Percentiles rank a stretch among this genome's conserved stretches.
These are phyloP conservation scores for Lasiurus borealis DNA, from an alignment of 2,113 vertebrate genomes.

Conservation along the genomic window DNA sequence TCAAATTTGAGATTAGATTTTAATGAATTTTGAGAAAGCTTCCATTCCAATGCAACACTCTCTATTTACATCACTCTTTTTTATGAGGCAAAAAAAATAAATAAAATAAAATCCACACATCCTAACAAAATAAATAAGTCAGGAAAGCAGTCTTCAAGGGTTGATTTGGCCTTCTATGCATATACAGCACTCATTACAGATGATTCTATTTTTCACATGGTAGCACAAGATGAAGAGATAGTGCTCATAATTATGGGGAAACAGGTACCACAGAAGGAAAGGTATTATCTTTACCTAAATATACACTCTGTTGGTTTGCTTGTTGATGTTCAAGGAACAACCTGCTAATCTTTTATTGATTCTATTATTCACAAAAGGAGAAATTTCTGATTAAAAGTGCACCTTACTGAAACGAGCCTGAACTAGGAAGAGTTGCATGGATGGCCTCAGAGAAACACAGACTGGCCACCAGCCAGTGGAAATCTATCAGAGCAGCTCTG, in stretches of 20 bases:
- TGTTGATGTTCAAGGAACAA: constrained; percentile 34
- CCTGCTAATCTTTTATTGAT: constrained; percentile 65
- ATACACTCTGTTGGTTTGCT: not conserved
- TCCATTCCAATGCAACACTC: not conserved
- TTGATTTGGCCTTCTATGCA: constrained; percentile 14
- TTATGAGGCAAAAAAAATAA: not conserved
- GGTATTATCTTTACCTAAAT: not conserved
- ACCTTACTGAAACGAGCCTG: constrained; percentile 48
- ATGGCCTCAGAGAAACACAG: not conserved
- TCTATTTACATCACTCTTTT: constrained; percentile 15
- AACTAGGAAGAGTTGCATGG: constrained; percentile 63
- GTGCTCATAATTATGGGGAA: constrained; percentile 20
- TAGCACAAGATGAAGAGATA: constrained; percentile 30
- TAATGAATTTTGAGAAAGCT: not conserved
- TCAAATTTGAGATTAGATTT: constrained; percentile 1
- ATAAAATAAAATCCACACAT: not conserved
- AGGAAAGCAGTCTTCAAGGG: not conserved
- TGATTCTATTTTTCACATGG: constrained; percentile 27
- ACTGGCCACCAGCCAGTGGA: not conserved
- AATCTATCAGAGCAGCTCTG: not conserved
- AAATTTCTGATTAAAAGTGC: constrained; percentile 23
- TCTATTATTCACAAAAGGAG: constrained; percentile 52
- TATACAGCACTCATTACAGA: not conserved
- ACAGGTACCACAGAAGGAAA: not conserved
- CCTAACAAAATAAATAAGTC: constrained; percentile 42